Percentiles rank a stretch among this genome's conserved stretches.
Evolutionary conservation across 1,140 invertebrate species (phyloP).

Genomic region (Drosophila fuyamai): DNA sequence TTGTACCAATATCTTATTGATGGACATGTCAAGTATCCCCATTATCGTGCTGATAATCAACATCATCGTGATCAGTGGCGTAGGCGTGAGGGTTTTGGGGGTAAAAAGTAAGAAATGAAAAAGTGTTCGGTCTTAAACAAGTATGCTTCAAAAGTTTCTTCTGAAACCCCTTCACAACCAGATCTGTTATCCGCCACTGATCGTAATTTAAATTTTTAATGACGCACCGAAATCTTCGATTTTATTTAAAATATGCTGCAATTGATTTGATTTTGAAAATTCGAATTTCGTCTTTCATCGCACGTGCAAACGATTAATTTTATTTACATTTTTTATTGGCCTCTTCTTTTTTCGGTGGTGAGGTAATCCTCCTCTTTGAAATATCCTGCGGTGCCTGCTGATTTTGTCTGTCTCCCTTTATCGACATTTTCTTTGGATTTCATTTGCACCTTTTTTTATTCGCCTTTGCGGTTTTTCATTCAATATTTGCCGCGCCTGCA

Average conservation of each 20-base stretch:
- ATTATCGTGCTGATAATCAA: conserved; percentile 21
- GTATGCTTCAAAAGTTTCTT: too few relatives aligned
- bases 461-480: conserved; percentile 60
- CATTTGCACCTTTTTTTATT: conserved; percentile 37
- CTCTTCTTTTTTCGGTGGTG: conserved; percentile 17
- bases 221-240: conserved; percentile 37
- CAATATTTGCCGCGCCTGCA: conserved; percentile 48
- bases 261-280: conserved; percentile 41
- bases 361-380: conserved; percentile 58
- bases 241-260: conserved; percentile 24
- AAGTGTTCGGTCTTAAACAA: too few relatives aligned
- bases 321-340: conserved; percentile 30
- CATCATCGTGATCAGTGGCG: conserved; percentile 16
- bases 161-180: too few relatives aligned
- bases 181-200: neutral
- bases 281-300: conserved; percentile 45
- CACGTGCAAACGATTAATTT: conserved; percentile 73
- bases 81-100: too few relatives aligned
- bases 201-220: conserved; percentile 26
- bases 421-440: conserved; percentile 43
- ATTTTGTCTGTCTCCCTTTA: conserved; percentile 57
- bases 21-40: conserved; percentile 68
- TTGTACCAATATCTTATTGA: conserved; percentile 54
- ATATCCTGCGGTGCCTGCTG: conserved; percentile 65
- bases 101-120: too few relatives aligned